Percentiles rank a stretch among this genome's conserved stretches.
phyloP scores from a whole-genome alignment of 1,140 invertebrate species.

The Tribolium castaneum region DNA sequence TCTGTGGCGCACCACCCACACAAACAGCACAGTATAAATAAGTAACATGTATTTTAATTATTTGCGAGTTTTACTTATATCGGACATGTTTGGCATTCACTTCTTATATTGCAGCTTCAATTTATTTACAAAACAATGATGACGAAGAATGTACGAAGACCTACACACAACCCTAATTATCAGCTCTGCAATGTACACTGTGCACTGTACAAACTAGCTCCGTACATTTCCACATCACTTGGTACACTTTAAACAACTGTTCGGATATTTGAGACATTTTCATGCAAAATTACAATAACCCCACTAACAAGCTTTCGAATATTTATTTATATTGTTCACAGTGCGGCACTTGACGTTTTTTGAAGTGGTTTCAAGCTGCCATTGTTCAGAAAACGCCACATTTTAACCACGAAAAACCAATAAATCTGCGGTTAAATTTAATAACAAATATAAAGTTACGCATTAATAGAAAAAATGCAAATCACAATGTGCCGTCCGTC shows the following conservation, averaged over 20 bases:
- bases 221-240: slow-evolving; percentile 34
- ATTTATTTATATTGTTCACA: not conserved
- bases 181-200: slow-evolving; percentile 30
- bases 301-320: slow-evolving; percentile 30
- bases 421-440: slow-evolving; percentile 10
- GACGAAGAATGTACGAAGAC: slow-evolving; percentile 29
- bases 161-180: slow-evolving; percentile 32
- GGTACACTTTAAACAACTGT: slow-evolving; percentile 27
- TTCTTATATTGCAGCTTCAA: slow-evolving; percentile 59
- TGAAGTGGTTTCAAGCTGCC: not conserved
- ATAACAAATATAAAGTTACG: not conserved
- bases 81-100: slow-evolving; percentile 61
- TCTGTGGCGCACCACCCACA: slow-evolving; percentile 62
- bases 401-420: slow-evolving; percentile 19
- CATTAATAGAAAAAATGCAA: not conserved
- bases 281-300: slow-evolving; percentile 32
- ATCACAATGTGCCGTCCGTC: slow-evolving; percentile 1
- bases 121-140: slow-evolving; percentile 27
- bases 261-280: slow-evolving; percentile 34
- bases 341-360: slow-evolving; percentile 8
- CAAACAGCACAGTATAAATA: slow-evolving; percentile 64
- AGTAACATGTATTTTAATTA: slow-evolving; percentile 62
- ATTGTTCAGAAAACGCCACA: not conserved
- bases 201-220: slow-evolving; percentile 33
- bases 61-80: slow-evolving; percentile 61